Evolutionary conservation across 2,888 invertebrate species (phyloP).

Genomic region (Caenorhabditis doughertyi): DNA sequence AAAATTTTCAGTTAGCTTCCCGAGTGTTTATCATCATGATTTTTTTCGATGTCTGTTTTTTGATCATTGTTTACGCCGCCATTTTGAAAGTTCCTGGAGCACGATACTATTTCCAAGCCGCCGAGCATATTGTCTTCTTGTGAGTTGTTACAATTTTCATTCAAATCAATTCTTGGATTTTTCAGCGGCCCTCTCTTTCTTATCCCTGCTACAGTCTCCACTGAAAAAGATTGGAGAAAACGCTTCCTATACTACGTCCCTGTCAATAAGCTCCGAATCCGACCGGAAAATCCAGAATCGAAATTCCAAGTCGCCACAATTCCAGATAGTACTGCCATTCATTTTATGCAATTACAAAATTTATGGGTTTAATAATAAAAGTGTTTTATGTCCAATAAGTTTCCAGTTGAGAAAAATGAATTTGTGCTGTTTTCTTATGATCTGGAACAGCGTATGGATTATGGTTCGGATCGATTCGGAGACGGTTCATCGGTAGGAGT

Average conservation of each 20-base stretch:
- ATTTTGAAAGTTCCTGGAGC: background rate
- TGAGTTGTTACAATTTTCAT: background rate
- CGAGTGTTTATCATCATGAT: slow-evolving; percentile 6
- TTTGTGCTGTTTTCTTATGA: background rate
- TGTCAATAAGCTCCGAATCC: background rate
- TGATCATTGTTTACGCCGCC: slow-evolving; percentile 3
- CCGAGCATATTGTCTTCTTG: slow-evolving; percentile 27
- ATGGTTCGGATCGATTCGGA: slow-evolving; percentile 28
- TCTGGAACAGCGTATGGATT: slow-evolving; percentile 12
- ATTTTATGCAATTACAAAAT: slow-evolving; percentile 43
- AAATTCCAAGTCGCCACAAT: background rate
- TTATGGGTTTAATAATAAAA: slow-evolving; percentile 28
- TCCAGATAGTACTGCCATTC: background rate
- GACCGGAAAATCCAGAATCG: background rate
- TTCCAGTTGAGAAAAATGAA: slow-evolving; percentile 48
- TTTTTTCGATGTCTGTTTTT: slow-evolving; percentile 8
- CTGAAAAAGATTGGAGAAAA: slow-evolving; percentile 44
- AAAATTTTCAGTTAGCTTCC: slow-evolving; percentile 34
- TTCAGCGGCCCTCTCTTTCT: slow-evolving; percentile 35
- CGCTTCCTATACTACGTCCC: slow-evolving; percentile 10
- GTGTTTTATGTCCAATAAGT: slow-evolving; percentile 34
- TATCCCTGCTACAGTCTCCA: slow-evolving; percentile 20
- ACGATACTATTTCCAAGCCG: slow-evolving; percentile 12
- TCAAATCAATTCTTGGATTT: background rate
- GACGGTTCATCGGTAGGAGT: background rate